phyloP scores from a whole-genome alignment of 2,113 vertebrate genomes.

The Saccopteryx leptura region DNA sequence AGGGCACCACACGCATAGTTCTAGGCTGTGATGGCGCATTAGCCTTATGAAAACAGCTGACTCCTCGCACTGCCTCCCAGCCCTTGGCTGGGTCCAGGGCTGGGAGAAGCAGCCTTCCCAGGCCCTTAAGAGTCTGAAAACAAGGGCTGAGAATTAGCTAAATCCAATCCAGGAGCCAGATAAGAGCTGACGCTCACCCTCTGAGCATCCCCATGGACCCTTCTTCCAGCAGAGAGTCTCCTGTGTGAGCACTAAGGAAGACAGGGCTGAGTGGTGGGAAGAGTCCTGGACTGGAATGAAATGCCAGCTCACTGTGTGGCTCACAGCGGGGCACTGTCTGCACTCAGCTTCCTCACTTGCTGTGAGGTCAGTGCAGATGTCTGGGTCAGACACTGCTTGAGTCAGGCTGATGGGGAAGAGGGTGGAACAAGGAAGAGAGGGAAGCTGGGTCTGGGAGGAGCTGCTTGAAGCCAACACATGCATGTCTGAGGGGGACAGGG shows the following conservation, averaged over 20 bases:
- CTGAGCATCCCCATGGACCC: background rate
- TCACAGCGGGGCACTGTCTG: background rate
- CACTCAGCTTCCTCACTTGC: background rate
- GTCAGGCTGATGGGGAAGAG: background rate
- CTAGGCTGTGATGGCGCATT: background rate
- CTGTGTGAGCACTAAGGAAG: background rate
- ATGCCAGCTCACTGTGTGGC: background rate
- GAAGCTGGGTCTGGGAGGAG: background rate
- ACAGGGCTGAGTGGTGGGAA: background rate
- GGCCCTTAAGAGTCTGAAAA: background rate
- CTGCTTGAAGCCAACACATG: background rate
- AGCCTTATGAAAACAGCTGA: background rate
- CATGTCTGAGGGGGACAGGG: background rate
- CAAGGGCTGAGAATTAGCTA: constrained; percentile 26
- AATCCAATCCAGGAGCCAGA: constrained; percentile 8
- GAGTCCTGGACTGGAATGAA: background rate
- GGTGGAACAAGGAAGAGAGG: background rate
- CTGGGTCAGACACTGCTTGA: constrained; percentile 8
- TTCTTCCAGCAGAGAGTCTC: background rate
- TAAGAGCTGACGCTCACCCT: background rate
- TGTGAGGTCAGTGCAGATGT: background rate
- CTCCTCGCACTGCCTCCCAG: background rate
- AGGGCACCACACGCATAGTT: constrained; percentile 61
- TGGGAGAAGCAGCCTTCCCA: background rate
- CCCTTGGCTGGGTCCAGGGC: background rate